phyloP scores from a whole-genome alignment of 2,888 invertebrate genomes.

The Lochmaea crataegi region DNA sequence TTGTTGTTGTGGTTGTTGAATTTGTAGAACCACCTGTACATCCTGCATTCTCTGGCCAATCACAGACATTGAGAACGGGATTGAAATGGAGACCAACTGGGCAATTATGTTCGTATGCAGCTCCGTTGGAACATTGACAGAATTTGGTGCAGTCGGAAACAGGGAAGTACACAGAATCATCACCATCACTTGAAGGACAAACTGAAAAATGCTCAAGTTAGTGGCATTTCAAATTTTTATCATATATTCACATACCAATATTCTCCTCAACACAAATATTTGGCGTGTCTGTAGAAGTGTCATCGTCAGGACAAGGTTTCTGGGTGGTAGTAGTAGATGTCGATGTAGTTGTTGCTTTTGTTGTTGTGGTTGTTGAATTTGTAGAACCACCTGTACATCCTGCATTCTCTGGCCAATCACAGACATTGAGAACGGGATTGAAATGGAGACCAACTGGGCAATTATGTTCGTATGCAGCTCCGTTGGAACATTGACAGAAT shows the following conservation, averaged over 20 bases:
- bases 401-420: constrained; percentile 49
- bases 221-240: too few relatives aligned
- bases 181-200: constrained; percentile 38
- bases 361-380: neutral
- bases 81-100: constrained; percentile 42
- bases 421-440: constrained; percentile 46
- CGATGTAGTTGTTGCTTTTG: neutral
- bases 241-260: neutral
- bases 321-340: neutral
- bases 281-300: neutral
- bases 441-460: constrained; percentile 50
- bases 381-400: constrained; percentile 37
- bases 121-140: constrained; percentile 44
- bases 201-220: neutral
- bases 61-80: constrained; percentile 39
- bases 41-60: constrained; percentile 33
- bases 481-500: constrained; percentile 49
- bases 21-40: constrained; percentile 20
- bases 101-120: constrained; percentile 38
- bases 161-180: constrained; percentile 37
- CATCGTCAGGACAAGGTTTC: neutral
- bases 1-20: neutral
- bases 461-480: constrained; percentile 45
- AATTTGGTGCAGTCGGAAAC: constrained; percentile 40
- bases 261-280: neutral